Percentiles rank a stretch among this genome's conserved stretches.
Evolutionary conservation across 1,140 invertebrate genomes (phyloP).

Genomic region (Cepaea nemoralis): DNA sequence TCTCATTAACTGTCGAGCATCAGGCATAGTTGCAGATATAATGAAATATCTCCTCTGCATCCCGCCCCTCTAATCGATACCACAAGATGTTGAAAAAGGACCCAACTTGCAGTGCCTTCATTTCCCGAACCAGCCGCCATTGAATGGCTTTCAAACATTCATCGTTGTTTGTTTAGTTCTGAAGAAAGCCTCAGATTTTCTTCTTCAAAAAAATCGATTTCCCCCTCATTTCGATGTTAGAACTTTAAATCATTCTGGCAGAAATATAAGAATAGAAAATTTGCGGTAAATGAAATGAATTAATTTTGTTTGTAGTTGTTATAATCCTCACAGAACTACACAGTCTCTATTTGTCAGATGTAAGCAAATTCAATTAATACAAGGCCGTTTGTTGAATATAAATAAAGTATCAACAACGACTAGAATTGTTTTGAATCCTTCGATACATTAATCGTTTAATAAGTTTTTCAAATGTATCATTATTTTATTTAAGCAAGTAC

Average conservation of each 20-base stretch:
- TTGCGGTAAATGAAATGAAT: neutral
- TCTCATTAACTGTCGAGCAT: conserved; percentile 15
- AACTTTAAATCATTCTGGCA: neutral
- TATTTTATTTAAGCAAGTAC: no score
- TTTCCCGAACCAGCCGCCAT: neutral
- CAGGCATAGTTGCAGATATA: conserved; percentile 4
- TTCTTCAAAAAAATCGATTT: neutral
- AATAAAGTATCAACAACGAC: no score
- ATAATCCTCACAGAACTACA: no score
- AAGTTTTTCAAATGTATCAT: no score
- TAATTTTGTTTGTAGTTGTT: neutral
- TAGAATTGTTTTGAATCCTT: no score
- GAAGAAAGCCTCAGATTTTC: neutral
- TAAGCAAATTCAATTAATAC: no score
- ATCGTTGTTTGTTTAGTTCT: neutral
- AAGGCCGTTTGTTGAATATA: no score
- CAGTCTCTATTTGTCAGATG: no score
- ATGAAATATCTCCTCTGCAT: neutral
- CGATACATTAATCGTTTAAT: no score
- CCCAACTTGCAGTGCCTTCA: conserved; percentile 9
- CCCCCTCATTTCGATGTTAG: neutral
- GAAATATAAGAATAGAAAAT: neutral
- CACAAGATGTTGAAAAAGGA: neutral
- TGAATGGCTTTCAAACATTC: neutral
- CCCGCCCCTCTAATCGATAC: neutral